Conservation (phyloP, 2,888 invertebrate species). For the Oscheius onirici region DNA sequence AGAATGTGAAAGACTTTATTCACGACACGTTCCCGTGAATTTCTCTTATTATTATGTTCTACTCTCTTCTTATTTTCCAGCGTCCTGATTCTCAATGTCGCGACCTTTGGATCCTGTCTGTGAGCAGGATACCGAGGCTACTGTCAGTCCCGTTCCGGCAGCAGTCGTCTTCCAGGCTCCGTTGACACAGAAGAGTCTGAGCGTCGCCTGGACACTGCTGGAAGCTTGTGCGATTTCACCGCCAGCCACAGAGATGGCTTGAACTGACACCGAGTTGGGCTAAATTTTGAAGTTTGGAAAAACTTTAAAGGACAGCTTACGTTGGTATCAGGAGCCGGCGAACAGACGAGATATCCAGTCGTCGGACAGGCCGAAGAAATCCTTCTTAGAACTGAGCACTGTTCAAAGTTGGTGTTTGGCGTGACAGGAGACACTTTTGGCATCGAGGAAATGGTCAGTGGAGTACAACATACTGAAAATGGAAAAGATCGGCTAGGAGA, state of each 20-base stretch:
- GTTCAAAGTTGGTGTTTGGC: constrained; percentile 9
- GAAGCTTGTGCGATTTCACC: no score
- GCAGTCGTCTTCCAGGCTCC: constrained; percentile 15
- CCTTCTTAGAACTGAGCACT: constrained; percentile 32
- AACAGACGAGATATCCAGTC: constrained; percentile 29
- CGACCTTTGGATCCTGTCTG: constrained; percentile 14
- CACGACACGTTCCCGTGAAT: no score
- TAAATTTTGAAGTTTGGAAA: no score
- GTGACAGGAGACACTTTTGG: constrained; percentile 21
- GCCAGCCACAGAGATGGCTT: no score
- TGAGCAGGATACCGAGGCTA: constrained; percentile 11
- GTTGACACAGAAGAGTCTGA: constrained; percentile 17
- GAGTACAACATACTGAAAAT: constrained; percentile 30
- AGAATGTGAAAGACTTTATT: no score
- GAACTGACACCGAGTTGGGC: no score
- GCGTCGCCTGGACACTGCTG: neutral
- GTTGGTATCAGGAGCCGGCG: constrained; percentile 32
- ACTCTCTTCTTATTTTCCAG: neutral
- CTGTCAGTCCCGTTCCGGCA: neutral
- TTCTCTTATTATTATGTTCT: neutral
- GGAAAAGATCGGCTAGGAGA: neutral
- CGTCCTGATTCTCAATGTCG: neutral
- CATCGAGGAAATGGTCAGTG: constrained; percentile 23
- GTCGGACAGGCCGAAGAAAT: constrained; percentile 31
- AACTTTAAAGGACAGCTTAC: constrained; percentile 10